Evolutionary conservation across 2,888 invertebrate genomes (phyloP), one percentile per base, ranked within the genome.

Genomic region (Atherix ibis): DNA sequence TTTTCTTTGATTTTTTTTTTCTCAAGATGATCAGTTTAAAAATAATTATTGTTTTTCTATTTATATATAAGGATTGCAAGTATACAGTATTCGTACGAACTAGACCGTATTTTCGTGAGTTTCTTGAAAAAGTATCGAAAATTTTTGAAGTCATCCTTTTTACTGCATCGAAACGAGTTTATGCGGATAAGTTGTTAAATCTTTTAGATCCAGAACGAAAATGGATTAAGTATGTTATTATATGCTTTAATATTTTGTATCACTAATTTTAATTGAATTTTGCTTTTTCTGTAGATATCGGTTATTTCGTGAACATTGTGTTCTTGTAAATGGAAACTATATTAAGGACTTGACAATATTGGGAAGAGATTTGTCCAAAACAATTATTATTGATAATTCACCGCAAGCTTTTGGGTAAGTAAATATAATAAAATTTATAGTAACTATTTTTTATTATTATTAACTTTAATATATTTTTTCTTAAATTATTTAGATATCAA

Each of bases 121-220:
- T 95, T 63, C 69, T 95, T 46, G 83, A 91, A 48, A 74, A 78
- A 39, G 82, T 91, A 25, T 84, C 89, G 0, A 73, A 80, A 5
- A 56, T 80, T 39, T 94, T 84, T 63, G 92, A 94, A 61, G 89
- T 94, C 16, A 91, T 92, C 34, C 64, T 94, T 36, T 95, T 95
- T 67, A 95, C 94, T 0, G 94, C 94, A 27, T 88, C 88, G 52
- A 94, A 94, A 64, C 71, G 89, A 31, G 88, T 94, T 28, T 95
- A 94, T 56, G 94, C 94, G 0, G 89, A 94, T 58, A 79, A 91
- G 44, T 68, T 95, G 44, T 70, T 94, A 50, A 89, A 95, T 65
- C 63, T 94, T 35, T 66, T 95, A 27, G 94, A 95, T 59, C 88
- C 92, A 0, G 71, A 82, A 22, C 67, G 91, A 27, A 76, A 80